Conservation (phyloP, 2,797 vertebrate species). For the Acanthiza pusilla region DNA sequence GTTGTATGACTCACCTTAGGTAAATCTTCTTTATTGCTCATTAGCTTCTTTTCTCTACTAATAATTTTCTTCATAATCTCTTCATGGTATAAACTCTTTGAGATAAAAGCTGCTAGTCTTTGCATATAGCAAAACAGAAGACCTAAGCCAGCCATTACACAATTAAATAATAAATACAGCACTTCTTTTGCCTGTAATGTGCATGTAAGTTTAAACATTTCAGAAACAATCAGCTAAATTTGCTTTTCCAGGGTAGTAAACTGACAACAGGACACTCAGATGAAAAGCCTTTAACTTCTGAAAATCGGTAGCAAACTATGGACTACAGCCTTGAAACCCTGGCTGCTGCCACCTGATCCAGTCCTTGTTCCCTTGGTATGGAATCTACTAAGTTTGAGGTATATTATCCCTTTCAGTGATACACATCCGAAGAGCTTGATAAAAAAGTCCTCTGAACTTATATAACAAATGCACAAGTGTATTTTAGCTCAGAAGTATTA, state of each 20-base stretch:
- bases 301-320: neutral
- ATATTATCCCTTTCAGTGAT: neutral
- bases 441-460: conserved; percentile 10
- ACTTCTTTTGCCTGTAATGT: neutral
- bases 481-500: conserved; percentile 47
- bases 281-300: neutral
- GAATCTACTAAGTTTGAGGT: neutral
- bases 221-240: neutral
- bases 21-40: neutral
- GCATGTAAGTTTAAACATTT: neutral
- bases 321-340: neutral
- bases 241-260: neutral
- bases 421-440: neutral
- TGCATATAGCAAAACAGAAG: neutral
- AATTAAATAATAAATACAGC: neutral
- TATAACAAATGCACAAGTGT: conserved; percentile 47
- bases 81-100: neutral
- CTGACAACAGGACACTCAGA: neutral
- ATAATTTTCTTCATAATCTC: neutral
- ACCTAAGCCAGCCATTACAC: neutral
- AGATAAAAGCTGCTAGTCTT: neutral
- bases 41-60: neutral
- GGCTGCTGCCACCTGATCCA: neutral
- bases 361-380: neutral
- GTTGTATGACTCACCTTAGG: neutral